phyloP scores from a whole-genome alignment of 2,797 vertebrate genomes.

The Notolepis coatsorum region DNA sequence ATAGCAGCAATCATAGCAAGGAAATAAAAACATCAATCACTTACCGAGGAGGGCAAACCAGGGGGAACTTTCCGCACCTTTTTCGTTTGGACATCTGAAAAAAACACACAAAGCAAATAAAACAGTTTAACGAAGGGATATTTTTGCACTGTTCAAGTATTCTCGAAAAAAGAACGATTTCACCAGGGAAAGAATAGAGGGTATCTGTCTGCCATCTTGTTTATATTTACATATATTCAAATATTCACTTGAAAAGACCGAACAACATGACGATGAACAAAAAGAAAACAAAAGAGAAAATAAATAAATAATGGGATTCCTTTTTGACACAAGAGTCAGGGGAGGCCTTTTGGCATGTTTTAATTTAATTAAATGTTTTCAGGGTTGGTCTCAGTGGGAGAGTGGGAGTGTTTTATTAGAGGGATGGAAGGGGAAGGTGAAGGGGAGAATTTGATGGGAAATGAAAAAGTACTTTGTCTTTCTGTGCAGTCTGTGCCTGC shows the following conservation, averaged over 20 bases:
- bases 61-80: slow-evolving; percentile 97
- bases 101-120: slow-evolving; percentile 39
- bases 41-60: slow-evolving; percentile 97
- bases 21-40: slow-evolving; percentile 64
- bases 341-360: slow-evolving; percentile 48
- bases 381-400: slow-evolving; percentile 64
- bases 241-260: not conserved
- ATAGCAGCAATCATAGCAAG: slow-evolving; percentile 7
- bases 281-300: not conserved
- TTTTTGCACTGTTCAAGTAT: too few relatives aligned
- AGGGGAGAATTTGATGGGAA: slow-evolving; percentile 73
- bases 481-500: too few relatives aligned
- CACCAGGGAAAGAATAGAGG: too few relatives aligned
- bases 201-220: too few relatives aligned
- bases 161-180: too few relatives aligned
- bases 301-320: not conserved
- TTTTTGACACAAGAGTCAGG: slow-evolving; percentile 12
- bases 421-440: slow-evolving; percentile 37
- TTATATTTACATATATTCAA: too few relatives aligned
- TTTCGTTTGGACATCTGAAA: slow-evolving; percentile 94
- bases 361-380: slow-evolving; percentile 56
- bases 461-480: slow-evolving; percentile 55
- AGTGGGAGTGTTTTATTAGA: slow-evolving; percentile 52
- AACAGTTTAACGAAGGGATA: not conserved
- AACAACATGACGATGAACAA: not conserved